Percentiles rank a stretch among this genome's conserved stretches.
Conservation (phyloP, 2,113 vertebrate species). For the Nycticryphes semicollaris region DNA sequence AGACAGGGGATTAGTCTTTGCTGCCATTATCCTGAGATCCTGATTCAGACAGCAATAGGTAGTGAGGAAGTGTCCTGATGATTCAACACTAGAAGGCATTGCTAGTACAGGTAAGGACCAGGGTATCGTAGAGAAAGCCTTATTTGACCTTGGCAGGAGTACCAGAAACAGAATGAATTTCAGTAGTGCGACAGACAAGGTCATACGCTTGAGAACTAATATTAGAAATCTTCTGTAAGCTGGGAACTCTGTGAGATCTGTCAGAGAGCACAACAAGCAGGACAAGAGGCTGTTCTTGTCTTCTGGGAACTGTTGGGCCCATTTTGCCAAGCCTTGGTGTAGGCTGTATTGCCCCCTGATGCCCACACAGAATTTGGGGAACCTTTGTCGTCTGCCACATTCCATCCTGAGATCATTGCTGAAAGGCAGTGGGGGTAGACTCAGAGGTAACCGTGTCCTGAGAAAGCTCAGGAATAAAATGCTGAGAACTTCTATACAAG, state of each 20-base stretch:
- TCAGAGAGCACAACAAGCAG: not conserved
- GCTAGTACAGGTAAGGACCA: not conserved
- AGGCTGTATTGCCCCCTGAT: not conserved
- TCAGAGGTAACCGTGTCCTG: not conserved
- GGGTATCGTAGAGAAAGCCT: not conserved
- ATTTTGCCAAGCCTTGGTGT: not conserved
- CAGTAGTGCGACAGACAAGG: slow-evolving; percentile 29
- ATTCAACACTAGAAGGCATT: slow-evolving; percentile 35
- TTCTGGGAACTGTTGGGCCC: not conserved
- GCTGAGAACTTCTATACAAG: not conserved
- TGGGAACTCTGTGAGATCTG: slow-evolving; percentile 12
- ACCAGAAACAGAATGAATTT: slow-evolving; percentile 31
- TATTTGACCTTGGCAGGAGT: slow-evolving; percentile 44
- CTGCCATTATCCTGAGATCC: not conserved
- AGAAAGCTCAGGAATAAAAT: not conserved
- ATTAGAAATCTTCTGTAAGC: slow-evolving; percentile 30
- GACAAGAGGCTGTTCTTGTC: not conserved
- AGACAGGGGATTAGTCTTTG: not conserved
- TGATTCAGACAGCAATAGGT: not conserved
- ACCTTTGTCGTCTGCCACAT: not conserved
- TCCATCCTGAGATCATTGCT: not conserved
- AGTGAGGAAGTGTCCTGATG: not conserved
- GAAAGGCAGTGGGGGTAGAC: not conserved
- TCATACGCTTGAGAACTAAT: slow-evolving; percentile 17
- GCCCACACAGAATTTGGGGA: not conserved